phyloP scores from a whole-genome alignment of 2,113 vertebrate genomes.

The Rhipidura dahli region DNA sequence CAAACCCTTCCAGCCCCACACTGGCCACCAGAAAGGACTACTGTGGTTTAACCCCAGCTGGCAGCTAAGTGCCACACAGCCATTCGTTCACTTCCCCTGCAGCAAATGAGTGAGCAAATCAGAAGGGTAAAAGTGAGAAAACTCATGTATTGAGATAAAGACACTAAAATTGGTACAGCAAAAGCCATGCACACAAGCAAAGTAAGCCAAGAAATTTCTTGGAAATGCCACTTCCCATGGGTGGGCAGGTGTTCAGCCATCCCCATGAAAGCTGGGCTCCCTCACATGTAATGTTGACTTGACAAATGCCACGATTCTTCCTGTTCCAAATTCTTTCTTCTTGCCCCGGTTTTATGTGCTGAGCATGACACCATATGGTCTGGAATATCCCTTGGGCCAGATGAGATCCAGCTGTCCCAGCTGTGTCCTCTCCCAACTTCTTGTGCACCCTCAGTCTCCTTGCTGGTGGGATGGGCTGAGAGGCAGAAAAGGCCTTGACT shows the following conservation, averaged over 20 bases:
- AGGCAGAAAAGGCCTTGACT: neutral
- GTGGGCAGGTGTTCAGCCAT: neutral
- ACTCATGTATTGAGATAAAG: neutral
- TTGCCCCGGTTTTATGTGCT: neutral
- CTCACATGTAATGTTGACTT: neutral
- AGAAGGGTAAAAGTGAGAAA: neutral
- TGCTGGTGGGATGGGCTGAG: neutral
- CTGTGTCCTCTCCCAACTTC: neutral
- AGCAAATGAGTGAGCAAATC: neutral
- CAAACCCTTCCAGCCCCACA: neutral
- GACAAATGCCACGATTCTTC: neutral
- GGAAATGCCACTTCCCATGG: neutral
- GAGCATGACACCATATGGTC: neutral
- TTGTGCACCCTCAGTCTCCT: neutral
- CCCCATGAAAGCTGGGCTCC: neutral
- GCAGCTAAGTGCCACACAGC: rapidly evolving
- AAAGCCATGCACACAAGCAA: neutral
- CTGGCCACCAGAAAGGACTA: neutral
- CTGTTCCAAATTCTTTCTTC: neutral
- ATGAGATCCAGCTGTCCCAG: neutral
- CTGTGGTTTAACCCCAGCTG: neutral
- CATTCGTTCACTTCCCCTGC: rapidly evolving
- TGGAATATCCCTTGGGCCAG: neutral
- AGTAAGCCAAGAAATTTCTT: neutral
- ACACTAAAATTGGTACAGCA: neutral